Evolutionary conservation across 92 coral and sea anemone species (phyloP).

Genomic region (Epizoanthus illoricatus): DNA sequence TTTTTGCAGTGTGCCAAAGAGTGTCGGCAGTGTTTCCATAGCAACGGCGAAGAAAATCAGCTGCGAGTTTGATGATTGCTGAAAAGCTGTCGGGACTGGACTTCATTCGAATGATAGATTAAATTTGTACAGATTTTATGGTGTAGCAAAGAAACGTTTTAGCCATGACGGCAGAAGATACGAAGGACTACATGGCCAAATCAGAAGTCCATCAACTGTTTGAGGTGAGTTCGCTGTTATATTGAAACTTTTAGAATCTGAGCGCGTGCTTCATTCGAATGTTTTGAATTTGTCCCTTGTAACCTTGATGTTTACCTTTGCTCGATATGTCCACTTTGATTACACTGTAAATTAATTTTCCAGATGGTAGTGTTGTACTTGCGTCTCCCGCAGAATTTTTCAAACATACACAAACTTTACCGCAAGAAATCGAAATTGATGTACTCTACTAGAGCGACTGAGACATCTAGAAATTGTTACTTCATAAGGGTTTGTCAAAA

Average conservation of each 20-base stretch:
- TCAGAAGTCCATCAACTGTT: constrained; percentile 93
- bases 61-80: no score
- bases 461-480: no score
- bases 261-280: background rate
- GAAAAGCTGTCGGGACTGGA: no score
- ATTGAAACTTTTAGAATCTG: background rate
- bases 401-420: background rate
- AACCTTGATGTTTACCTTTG: constrained; percentile 1
- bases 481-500: no score
- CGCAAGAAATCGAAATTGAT: background rate
- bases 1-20: constrained; percentile 11
- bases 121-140: constrained; percentile 2
- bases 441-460: background rate
- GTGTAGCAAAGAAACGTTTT: background rate
- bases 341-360: background rate
- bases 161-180: constrained; percentile 89
- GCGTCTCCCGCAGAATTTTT: background rate
- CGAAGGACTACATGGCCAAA: constrained; percentile 92
- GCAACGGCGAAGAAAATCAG: constrained; percentile 18
- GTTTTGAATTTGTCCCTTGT: constrained; percentile 3
- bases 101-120: no score
- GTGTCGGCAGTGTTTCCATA: constrained; percentile 5
- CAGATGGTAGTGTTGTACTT: background rate
- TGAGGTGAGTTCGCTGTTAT: constrained; percentile 58
- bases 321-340: background rate